Evolutionary conservation across 2,888 invertebrate species (phyloP), one percentile per base, ranked within the genome.

Genomic region (Papilio gigon): DNA sequence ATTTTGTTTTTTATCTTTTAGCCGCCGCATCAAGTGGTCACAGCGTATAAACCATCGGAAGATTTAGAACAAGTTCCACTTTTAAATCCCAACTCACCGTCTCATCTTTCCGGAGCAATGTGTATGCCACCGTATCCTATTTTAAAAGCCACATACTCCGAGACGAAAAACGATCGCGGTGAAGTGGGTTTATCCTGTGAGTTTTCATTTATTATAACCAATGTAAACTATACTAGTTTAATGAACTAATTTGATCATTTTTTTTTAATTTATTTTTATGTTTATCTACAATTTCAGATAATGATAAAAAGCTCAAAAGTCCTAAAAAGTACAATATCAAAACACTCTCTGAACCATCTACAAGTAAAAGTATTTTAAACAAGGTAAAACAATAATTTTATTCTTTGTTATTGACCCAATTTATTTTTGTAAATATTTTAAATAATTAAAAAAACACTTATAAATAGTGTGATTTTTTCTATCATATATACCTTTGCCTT

Each of bases 31-130:
- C 98, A 98, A 89, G 94, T 98, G 25, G 97, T 97, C 40, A 95
- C 96, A 9, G 97, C 97, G 1, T 98, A 97, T 86, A 96, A 97
- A 79, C 97, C 97, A 0, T 96, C 97, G 20, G 97, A 97, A 79
- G 97, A 97, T 78, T 85, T 95, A 75, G 95, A 95, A 77, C 94
- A 94, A 76, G 93, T 94, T 40, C 95, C 95, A 0, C 84, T 95
- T 12, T 87, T 95, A 70, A 90, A 93, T 74, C 93, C 94, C 0
- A 90, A 90, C 72, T 92, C 92, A 0, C 92, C 92, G 4, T 92
- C 92, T 0, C 92, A 92, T 60, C 81, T 89, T 0, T 82, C 85
- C 0, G 86, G 83, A 0, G 84, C 86, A 0, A 79, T 85, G 0
- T 82, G 84, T 66, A 78, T 84, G 0, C 81, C 85, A 0, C 85